Percentiles rank a stretch among this genome's conserved stretches.
Evolutionary conservation across 2,113 vertebrate genomes (phyloP).

Genomic region (Boulengeromyrus knoepffleri): DNA sequence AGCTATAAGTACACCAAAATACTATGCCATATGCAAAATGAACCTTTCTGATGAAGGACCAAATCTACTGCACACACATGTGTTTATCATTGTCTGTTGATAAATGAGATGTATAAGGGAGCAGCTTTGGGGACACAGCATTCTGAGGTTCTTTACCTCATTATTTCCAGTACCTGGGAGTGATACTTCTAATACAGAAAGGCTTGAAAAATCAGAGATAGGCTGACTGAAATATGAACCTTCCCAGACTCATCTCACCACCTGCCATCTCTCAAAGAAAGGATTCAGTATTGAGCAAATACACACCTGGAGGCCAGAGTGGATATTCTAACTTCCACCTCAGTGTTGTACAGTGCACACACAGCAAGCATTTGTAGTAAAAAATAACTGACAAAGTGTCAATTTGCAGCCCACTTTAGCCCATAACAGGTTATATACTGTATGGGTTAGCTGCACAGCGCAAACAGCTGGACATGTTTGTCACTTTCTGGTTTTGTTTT

Average conservation of each 20-base stretch:
- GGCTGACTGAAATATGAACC: conserved; percentile 2
- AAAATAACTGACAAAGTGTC: conserved; percentile 5
- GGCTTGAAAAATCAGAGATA: neutral
- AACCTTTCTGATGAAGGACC: too few relatives aligned
- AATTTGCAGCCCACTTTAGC: neutral
- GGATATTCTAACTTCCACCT: neutral
- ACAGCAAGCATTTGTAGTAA: neutral
- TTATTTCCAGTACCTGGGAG: neutral
- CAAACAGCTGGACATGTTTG: neutral
- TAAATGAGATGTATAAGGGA: neutral
- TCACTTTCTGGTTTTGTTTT: neutral
- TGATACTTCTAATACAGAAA: neutral
- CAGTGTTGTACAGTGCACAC: neutral
- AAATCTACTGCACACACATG: too few relatives aligned
- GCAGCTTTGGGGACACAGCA: neutral
- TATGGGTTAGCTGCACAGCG: neutral
- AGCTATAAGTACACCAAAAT: too few relatives aligned
- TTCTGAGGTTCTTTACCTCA: neutral
- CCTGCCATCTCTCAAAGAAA: neutral
- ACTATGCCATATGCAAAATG: too few relatives aligned
- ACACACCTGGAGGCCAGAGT: neutral
- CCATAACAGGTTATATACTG: neutral
- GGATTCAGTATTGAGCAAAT: neutral
- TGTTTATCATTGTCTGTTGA: neutral
- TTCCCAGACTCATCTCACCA: neutral